These are phyloP conservation scores for Pentalonia nigronervosa DNA, from an alignment of 1,140 invertebrate genomes.

Conservation along the genomic window DNA sequence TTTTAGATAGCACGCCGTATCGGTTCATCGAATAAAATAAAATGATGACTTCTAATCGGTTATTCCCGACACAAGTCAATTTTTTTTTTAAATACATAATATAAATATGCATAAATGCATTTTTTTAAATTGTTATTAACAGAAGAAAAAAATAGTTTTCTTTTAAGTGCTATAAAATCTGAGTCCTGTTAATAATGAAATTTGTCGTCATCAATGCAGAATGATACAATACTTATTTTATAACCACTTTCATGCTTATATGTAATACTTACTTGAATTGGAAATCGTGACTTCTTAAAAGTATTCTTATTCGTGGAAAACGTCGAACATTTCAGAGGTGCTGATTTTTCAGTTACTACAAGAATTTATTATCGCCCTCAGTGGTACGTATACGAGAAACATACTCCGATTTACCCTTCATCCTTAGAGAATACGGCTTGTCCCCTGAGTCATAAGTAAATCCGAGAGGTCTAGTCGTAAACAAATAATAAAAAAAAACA, in stretches of 20 bases:
- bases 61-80: no score
- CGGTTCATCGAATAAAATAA: no score
- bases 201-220: not conserved
- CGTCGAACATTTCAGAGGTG: not conserved
- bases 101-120: no score
- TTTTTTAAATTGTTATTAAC: no score
- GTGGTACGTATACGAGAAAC: not conserved
- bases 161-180: no score
- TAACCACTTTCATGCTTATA: not conserved
- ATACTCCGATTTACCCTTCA: not conserved
- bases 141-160: no score
- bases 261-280: not conserved
- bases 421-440: not conserved
- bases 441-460: not conserved
- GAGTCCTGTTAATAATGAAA: not conserved
- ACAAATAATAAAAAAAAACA: conserved; percentile 50
- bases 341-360: not conserved
- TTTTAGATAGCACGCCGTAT: no score
- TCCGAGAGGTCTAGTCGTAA: conserved; percentile 28
- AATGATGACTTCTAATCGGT: no score
- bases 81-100: no score
- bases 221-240: not conserved
- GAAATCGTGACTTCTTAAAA: not conserved
- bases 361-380: conserved; percentile 27
- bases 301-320: not conserved